Evolutionary conservation across 2,113 vertebrate species (phyloP).

Genomic region (mouse (Mus musculus)): GRCm39 chr7:89349001-89349500

Average conservation of each 20-base stretch:
- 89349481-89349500: constrained; percentile 37
- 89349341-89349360: constrained; percentile 23
- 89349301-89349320: constrained; percentile 22
- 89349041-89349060: constrained; percentile 23
- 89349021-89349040: not conserved
- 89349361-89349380: constrained; percentile 3
- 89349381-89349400: constrained; percentile 21
- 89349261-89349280: not conserved
- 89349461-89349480: not conserved
- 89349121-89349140: not conserved
- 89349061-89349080: not conserved
- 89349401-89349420: constrained; percentile 23
- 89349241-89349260: not conserved
- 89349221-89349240: not conserved
- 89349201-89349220: not conserved
- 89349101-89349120: constrained; percentile 6
- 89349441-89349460: not conserved
- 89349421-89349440: not conserved
- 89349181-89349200: not conserved
- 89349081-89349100: not conserved
- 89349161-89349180: not conserved
- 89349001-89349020: not conserved
- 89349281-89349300: not conserved
- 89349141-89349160: not conserved
- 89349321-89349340: not conserved